These are phyloP conservation scores for Celastrina argiolus DNA, from an alignment of 2,888 invertebrate genomes.

Conservation along the genomic window DNA sequence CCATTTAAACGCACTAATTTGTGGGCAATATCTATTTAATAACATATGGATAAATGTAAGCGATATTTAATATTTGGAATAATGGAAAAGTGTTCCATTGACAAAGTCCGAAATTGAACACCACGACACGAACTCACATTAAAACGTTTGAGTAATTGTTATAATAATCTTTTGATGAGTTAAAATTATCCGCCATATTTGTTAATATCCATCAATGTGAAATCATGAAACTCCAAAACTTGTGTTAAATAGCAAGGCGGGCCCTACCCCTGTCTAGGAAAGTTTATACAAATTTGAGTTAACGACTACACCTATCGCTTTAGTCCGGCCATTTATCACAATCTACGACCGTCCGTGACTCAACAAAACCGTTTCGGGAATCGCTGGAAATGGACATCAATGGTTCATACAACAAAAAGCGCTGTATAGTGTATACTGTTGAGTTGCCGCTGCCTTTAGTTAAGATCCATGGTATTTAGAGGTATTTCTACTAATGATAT, in stretches of 20 bases:
- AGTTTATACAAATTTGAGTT: conserved; percentile 60
- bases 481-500: too few species aligned
- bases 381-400: background rate
- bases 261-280: conserved; percentile 48
- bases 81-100: background rate
- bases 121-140: background rate
- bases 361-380: conserved; percentile 23
- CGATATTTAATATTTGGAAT: too few species aligned
- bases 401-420: background rate
- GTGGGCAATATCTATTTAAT: too few species aligned
- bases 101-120: background rate
- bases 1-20: too few species aligned
- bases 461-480: too few species aligned
- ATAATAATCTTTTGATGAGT: too few species aligned
- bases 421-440: background rate
- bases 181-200: too few species aligned
- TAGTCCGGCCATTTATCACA: conserved; percentile 57
- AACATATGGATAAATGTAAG: too few species aligned
- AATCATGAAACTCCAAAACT: conserved; percentile 48
- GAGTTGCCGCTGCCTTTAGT: too few species aligned
- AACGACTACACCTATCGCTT: conserved; percentile 49
- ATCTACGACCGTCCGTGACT: conserved; percentile 41
- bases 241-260: conserved; percentile 53
- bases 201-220: conserved; percentile 43
- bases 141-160: background rate